Conservation (phyloP, 2,888 invertebrate genomes). For the Teleiodes luculella region DNA sequence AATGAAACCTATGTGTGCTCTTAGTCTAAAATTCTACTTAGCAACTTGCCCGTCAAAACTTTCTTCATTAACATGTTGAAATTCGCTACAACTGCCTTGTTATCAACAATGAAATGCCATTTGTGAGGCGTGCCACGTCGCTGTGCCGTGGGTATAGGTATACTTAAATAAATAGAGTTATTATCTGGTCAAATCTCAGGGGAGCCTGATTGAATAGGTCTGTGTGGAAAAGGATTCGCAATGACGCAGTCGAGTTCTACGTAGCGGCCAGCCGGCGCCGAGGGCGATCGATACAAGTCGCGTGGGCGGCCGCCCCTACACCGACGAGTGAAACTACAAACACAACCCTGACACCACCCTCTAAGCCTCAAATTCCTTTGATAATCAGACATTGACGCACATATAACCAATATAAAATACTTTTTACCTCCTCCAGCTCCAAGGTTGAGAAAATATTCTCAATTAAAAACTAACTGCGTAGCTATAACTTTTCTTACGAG, state of each 20-base stretch:
- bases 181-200: slow-evolving; percentile 27
- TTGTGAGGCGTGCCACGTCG: background rate
- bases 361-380: background rate
- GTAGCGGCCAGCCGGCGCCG: slow-evolving; percentile 54
- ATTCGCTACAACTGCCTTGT: background rate
- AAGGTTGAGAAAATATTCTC: slow-evolving; percentile 15
- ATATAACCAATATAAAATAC: background rate
- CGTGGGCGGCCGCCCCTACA: slow-evolving; percentile 57
- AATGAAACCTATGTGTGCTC: background rate
- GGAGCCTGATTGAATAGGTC: slow-evolving; percentile 37
- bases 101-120: background rate
- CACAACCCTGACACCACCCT: slow-evolving; percentile 37
- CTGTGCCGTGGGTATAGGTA: background rate
- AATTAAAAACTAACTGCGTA: slow-evolving; percentile 1
- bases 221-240: slow-evolving; percentile 42
- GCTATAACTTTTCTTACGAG: background rate
- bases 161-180: background rate
- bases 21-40: background rate
- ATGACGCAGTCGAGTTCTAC: slow-evolving; percentile 62
- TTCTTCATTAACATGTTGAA: slow-evolving; percentile 10
- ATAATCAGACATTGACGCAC: background rate
- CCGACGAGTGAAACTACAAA: slow-evolving; percentile 32
- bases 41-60: slow-evolving; percentile 6
- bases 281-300: slow-evolving; percentile 61
- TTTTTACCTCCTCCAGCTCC: background rate